phyloP scores from a whole-genome alignment of 1,140 invertebrate genomes.

The Meloidogyne hapla region DNA sequence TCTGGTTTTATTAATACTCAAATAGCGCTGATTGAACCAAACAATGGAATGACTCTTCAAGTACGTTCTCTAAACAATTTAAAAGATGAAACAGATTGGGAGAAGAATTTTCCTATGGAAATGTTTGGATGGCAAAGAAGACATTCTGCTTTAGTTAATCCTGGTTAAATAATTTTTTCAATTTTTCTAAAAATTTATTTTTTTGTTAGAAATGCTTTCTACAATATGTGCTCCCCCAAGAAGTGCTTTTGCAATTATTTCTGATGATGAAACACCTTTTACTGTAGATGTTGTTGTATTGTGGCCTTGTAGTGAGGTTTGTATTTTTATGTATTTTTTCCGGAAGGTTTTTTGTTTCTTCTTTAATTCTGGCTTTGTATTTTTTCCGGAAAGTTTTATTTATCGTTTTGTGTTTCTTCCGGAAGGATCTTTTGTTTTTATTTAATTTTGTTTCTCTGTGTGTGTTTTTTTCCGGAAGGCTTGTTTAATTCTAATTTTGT shows the following conservation, averaged over 20 bases:
- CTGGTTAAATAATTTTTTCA: neutral
- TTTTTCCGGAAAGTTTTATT: neutral
- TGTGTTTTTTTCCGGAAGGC: too few species aligned
- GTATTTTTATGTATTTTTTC: neutral
- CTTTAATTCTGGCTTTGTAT: neutral
- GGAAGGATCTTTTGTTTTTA: too few species aligned
- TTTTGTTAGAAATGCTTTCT: constrained; percentile 14
- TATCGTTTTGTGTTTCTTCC: too few species aligned
- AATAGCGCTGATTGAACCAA: constrained; percentile 13
- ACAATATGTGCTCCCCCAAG: neutral
- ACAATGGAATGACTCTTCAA: neutral
- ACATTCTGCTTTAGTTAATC: constrained; percentile 20
- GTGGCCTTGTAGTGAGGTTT: constrained; percentile 29
- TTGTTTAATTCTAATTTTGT: too few species aligned
- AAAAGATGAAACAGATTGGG: neutral
- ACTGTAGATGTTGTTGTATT: neutral
- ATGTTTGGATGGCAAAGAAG: constrained; percentile 14
- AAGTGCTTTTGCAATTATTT: constrained; percentile 21
- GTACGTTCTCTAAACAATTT: neutral
- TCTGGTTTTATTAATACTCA: neutral
- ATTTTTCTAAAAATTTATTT: too few species aligned
- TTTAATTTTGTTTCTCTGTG: too few species aligned
- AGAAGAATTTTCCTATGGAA: constrained; percentile 8
- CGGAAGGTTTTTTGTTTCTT: too few species aligned
- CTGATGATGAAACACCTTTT: neutral